phyloP scores from a whole-genome alignment of 2,797 vertebrate genomes.

The Tachyglossus aculeatus region DNA sequence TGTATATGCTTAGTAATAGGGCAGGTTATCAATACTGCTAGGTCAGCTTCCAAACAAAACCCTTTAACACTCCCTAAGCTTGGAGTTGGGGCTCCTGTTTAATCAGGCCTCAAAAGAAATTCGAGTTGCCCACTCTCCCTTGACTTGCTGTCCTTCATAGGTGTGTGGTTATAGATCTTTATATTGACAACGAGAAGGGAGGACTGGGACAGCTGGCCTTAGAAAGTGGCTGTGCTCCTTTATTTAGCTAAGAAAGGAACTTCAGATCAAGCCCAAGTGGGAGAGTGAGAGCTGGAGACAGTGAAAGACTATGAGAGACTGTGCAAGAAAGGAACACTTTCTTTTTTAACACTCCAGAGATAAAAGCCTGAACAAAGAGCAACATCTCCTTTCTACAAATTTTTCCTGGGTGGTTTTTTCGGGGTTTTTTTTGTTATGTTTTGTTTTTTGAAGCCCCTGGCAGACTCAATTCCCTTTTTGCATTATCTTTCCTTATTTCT shows the following conservation, averaged over 20 bases:
- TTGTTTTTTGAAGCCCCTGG: constrained; percentile 29
- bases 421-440: no score
- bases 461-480: constrained; percentile 37
- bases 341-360: constrained; percentile 46
- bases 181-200: constrained; percentile 43
- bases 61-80: background rate
- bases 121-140: background rate
- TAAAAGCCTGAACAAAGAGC: constrained; percentile 54
- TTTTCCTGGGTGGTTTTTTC: no score
- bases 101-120: background rate
- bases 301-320: background rate
- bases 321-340: constrained; percentile 21
- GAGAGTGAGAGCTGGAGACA: background rate
- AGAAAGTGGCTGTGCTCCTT: constrained; percentile 37
- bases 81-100: background rate
- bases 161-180: constrained; percentile 45
- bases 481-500: constrained; percentile 36
- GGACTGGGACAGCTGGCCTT: constrained; percentile 23
- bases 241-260: constrained; percentile 60
- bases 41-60: background rate
- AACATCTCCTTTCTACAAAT: constrained; percentile 29
- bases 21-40: no score
- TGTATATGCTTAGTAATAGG: no score
- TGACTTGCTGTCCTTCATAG: no score
- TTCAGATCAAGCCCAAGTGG: constrained; percentile 26